A percentile compares a stretch with the other conserved stretches of the same genome.
Conservation (phyloP, 2,888 invertebrate species). For the Morpho achilles region DNA sequence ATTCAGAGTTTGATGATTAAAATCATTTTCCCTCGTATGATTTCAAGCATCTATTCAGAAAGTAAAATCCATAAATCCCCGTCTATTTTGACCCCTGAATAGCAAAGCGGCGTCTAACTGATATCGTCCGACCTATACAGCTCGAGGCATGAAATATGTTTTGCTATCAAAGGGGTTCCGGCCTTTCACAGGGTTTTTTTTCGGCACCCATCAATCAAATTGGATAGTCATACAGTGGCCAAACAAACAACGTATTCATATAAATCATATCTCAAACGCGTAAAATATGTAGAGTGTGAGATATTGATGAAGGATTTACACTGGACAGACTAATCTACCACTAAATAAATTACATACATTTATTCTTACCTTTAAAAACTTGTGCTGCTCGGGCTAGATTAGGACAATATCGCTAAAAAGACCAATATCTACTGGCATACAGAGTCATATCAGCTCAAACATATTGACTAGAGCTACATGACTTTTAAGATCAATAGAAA, state of each 20-base stretch:
- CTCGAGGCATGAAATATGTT: constrained; percentile 57
- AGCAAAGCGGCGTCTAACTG: constrained; percentile 37
- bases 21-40: constrained; percentile 12
- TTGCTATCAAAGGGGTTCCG: constrained; percentile 47
- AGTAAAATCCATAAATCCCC: constrained; percentile 33
- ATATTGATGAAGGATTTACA: too few relatives aligned
- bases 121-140: constrained; percentile 48
- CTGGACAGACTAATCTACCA: too few relatives aligned
- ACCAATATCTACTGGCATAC: too few relatives aligned
- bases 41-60: constrained; percentile 29
- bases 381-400: too few relatives aligned
- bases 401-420: too few relatives aligned
- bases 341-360: too few relatives aligned
- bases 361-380: too few relatives aligned
- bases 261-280: neutral
- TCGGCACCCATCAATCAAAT: constrained; percentile 33
- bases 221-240: constrained; percentile 27
- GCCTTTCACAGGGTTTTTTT: constrained; percentile 29
- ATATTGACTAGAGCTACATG: too few relatives aligned
- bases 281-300: too few relatives aligned
- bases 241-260: constrained; percentile 27
- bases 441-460: too few relatives aligned
- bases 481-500: too few relatives aligned
- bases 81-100: constrained; percentile 37
- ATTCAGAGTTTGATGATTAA: constrained; percentile 3